Conservation (phyloP, 2,888 invertebrate species). For the Dione vanillae region DNA sequence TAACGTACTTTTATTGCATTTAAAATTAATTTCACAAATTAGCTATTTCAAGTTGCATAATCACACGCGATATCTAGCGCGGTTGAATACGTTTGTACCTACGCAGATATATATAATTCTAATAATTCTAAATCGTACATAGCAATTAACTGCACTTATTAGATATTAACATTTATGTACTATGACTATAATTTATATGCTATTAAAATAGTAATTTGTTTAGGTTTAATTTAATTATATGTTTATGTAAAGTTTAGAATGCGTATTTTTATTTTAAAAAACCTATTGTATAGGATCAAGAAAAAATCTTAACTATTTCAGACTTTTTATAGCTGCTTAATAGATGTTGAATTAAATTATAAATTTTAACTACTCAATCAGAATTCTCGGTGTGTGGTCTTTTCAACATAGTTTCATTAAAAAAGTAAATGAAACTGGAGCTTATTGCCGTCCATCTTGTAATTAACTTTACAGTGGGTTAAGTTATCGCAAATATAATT, state of each 20-base stretch:
- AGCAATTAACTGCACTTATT: conserved; percentile 27
- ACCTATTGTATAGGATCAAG: conserved; percentile 2
- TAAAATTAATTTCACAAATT: conserved; percentile 25
- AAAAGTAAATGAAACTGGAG: conserved; percentile 23
- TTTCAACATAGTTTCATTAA: conserved; percentile 41
- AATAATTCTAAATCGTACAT: conserved; percentile 17
- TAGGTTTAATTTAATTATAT: conserved; percentile 21
- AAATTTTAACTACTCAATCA: conserved; percentile 38
- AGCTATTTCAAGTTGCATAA: conserved; percentile 4
- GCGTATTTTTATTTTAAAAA: conserved; percentile 3
- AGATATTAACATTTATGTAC: conserved; percentile 24
- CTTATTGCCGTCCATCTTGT: conserved; percentile 27
- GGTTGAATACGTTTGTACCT: conserved; percentile 10
- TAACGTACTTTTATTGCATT: conserved; percentile 13
- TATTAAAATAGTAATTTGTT: conserved; percentile 25
- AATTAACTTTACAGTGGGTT: conserved; percentile 45
- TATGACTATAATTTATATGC: conserved; percentile 18
- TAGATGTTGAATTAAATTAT: conserved; percentile 47
- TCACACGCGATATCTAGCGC: conserved; percentile 20
- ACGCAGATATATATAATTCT: neutral
- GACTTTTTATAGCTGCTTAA: conserved; percentile 40
- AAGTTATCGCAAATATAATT: conserved; percentile 50
- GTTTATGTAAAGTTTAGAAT: neutral
- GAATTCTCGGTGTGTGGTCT: conserved; percentile 54
- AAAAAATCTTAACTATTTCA: conserved; percentile 35